phyloP scores from a whole-genome alignment of 2,113 vertebrate species.

The Colistium nudipinnis region DNA sequence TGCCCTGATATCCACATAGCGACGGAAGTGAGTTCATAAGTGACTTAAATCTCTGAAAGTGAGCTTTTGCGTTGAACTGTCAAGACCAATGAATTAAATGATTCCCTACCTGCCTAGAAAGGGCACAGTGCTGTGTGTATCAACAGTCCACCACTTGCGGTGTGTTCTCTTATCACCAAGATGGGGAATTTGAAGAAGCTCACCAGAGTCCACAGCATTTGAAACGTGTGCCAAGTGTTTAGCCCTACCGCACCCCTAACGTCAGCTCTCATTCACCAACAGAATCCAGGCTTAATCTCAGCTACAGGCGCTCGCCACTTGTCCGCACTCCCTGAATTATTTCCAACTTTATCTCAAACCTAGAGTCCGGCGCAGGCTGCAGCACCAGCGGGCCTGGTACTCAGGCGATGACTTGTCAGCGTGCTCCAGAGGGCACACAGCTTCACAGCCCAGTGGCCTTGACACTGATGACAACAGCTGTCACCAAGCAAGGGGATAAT shows the following conservation, averaged over 20 bases:
- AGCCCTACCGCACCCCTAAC: not conserved
- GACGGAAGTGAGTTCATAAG: not conserved
- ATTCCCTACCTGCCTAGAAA: constrained; percentile 21
- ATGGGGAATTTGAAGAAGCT: constrained; percentile 71
- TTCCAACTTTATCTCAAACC: constrained; percentile 30
- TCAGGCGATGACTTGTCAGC: constrained; percentile 52
- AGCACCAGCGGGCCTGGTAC: constrained; percentile 26
- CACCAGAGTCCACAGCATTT: constrained; percentile 46
- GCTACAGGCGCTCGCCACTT: not conserved
- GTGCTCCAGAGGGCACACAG: constrained; percentile 58
- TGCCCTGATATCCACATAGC: not conserved
- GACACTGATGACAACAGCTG: constrained; percentile 67
- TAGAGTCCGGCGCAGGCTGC: not conserved
- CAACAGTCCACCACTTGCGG: constrained; percentile 52
- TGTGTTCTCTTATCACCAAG: constrained; percentile 73
- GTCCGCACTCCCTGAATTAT: constrained; percentile 3
- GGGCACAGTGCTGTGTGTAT: constrained; percentile 16
- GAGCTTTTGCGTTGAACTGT: not conserved
- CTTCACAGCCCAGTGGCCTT: constrained; percentile 63
- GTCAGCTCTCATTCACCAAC: constrained; percentile 1
- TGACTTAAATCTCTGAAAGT: not conserved
- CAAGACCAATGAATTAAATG: not conserved
- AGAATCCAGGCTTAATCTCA: constrained; percentile 23
- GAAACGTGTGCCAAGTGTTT: constrained; percentile 20
- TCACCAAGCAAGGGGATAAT: constrained; percentile 64